These are phyloP conservation scores for Acipenser oxyrinchus DNA, from an alignment of 2,797 vertebrate genomes.

Conservation along the genomic window DNA sequence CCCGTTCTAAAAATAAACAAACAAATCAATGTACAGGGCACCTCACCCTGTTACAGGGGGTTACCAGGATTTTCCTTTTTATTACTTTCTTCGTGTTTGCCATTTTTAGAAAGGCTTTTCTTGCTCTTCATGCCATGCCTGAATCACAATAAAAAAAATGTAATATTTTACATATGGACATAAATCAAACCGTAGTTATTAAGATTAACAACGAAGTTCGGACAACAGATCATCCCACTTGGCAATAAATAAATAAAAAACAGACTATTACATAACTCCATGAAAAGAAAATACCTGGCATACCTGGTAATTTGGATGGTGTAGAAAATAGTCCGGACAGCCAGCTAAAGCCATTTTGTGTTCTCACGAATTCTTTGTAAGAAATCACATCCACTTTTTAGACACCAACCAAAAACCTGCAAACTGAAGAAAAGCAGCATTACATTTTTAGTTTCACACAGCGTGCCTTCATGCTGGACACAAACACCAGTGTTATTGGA, in stretches of 20 bases:
- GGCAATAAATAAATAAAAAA: not conserved
- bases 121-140: too few species aligned
- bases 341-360: slow-evolving; percentile 78
- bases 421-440: slow-evolving; percentile 25
- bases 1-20: too few species aligned
- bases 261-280: not conserved
- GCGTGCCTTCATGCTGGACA: slow-evolving; percentile 20
- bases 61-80: too few species aligned
- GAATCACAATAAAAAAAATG: too few species aligned
- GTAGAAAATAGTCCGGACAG: slow-evolving; percentile 80
- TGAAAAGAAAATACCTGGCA: slow-evolving; percentile 1
- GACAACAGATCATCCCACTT: not conserved
- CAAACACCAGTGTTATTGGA: slow-evolving; percentile 4
- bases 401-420: slow-evolving; percentile 49
- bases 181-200: too few species aligned
- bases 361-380: slow-evolving; percentile 37
- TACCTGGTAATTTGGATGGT: slow-evolving; percentile 80
- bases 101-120: too few species aligned
- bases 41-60: too few species aligned
- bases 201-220: too few species aligned
- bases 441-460: too few species aligned
- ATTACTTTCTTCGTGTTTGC: too few species aligned
- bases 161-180: too few species aligned
- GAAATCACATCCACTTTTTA: slow-evolving; percentile 45
- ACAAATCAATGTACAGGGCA: too few species aligned